Base-by-base conservation (phyloP, 2,797 vertebrate genomes). In the Mallotus villosus region DNA sequence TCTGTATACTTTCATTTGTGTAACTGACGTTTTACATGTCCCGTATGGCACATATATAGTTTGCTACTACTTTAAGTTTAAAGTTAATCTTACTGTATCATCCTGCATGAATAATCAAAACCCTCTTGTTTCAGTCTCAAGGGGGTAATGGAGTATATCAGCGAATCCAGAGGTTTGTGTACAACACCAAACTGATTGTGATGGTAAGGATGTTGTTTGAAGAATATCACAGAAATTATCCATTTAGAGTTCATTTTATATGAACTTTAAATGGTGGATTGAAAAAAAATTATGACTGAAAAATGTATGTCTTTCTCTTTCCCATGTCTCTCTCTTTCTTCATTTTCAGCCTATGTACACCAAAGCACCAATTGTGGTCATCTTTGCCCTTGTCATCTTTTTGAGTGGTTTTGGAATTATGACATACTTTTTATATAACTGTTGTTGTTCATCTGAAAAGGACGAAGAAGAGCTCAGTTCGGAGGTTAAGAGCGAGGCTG, bases 91-190 rank as follows among this genome's bases (percentile, higher is more conserved):
- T 60, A 8, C 58, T 63, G 61, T n/a, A 32, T 3, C 19, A 34
- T 63, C 62, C 34, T n/a, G 32, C 17, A 34, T 63, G 4, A 34
- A 63, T 63, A 37, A n/a, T 21, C 17, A 29, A 19, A 12, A 53
- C 7, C 11, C 7, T 24, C 2, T 63, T 71, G 67, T 71, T 70
- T 90, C 84, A 96, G 95, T 91, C 93, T 71, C 93, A 93, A 59
- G 95, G 95, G 80, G 95, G 95, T 74, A 94, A 96, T 83, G 93
- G 95, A 80, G 82, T 94, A 83, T 82, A 90, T 61, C 94, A 94
- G 27, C 87, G 91, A 72, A 78, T 94, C 81, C 95, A 93, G 85
- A 94, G 95, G 88, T 81, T 93, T 73, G 71, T 90, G 62, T 95
- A 93, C 87, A 94, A 95, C 83, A 90, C 91, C 65, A 95, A 90